Percentiles rank a stretch among this genome's conserved stretches.
phyloP scores from a whole-genome alignment of 2,797 vertebrate species.

The Micrastur ruficollis region DNA sequence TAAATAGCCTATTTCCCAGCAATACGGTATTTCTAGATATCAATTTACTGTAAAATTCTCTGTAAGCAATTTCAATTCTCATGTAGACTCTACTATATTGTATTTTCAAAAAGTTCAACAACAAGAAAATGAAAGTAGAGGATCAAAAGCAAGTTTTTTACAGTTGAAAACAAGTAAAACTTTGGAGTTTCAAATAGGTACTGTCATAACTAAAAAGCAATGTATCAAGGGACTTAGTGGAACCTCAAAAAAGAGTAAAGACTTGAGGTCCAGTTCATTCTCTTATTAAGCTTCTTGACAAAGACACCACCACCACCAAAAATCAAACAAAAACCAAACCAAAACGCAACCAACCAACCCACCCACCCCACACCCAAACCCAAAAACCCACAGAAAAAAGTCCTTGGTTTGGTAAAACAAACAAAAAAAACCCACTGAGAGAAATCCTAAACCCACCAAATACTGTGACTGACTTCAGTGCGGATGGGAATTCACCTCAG shows the following conservation, averaged over 20 bases:
- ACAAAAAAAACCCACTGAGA: background rate
- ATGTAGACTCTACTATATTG: conserved; percentile 1
- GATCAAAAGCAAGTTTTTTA: conserved; percentile 2
- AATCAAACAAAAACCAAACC: background rate
- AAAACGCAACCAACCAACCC: background rate
- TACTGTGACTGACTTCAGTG: background rate
- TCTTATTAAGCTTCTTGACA: background rate
- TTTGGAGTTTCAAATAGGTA: background rate
- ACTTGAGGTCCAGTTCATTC: background rate
- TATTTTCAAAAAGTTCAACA: conserved; percentile 31
- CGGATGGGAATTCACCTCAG: background rate
- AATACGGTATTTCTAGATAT: background rate
- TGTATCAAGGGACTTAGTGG: background rate
- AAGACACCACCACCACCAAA: background rate
- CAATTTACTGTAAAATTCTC: conserved; percentile 57
- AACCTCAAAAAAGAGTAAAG: background rate
- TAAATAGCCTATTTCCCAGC: conserved; percentile 25
- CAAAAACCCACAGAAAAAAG: background rate
- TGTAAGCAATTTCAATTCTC: conserved; percentile 44
- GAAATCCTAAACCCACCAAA: background rate
- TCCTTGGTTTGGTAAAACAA: background rate
- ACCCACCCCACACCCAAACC: too few relatives aligned
- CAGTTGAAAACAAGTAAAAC: background rate
- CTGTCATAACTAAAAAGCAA: background rate
- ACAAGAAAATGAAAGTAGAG: conserved; percentile 30